A percentile compares a stretch with the other conserved stretches of the same genome.
Evolutionary conservation across 1,140 invertebrate genomes (phyloP).

Genomic region (Ericerus pela): DNA sequence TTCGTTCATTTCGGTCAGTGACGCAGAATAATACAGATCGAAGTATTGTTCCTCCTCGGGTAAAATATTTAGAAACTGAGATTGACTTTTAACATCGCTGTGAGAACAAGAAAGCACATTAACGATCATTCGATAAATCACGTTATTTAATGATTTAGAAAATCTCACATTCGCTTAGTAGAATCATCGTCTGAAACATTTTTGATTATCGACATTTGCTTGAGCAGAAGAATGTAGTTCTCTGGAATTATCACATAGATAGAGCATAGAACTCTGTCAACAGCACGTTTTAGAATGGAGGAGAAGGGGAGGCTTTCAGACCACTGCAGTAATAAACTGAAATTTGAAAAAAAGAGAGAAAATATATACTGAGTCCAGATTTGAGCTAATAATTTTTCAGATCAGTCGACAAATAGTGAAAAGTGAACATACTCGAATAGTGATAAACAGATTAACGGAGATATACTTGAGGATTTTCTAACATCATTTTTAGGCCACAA

Average conservation of each 20-base stretch:
- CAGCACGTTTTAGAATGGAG: constrained; percentile 56
- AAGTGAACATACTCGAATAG: no score
- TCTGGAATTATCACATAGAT: constrained; percentile 66
- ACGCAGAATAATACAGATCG: constrained; percentile 37
- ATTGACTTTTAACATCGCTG: no score
- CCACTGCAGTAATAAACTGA: constrained; percentile 56
- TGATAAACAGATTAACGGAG: no score
- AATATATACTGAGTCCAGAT: constrained; percentile 34
- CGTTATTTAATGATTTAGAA: no score
- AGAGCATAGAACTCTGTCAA: constrained; percentile 65
- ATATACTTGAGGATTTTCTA: no score
- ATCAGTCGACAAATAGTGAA: no score
- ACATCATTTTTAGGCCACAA: no score
- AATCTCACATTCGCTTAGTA: no score
- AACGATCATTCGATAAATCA: no score
- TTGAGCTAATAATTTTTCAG: not conserved
- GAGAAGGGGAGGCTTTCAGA: constrained; percentile 45
- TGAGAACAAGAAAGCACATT: no score
- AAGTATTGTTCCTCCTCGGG: constrained; percentile 37
- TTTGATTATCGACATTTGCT: constrained; percentile 50
- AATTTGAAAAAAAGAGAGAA: constrained; percentile 18
- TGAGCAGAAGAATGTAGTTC: constrained; percentile 54
- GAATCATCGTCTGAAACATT: constrained; percentile 28
- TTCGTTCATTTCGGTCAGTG: constrained; percentile 28
- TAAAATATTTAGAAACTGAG: constrained; percentile 4